These are phyloP conservation scores for Hydraecia micacea DNA, from an alignment of 2,888 invertebrate species.

Conservation along the genomic window DNA sequence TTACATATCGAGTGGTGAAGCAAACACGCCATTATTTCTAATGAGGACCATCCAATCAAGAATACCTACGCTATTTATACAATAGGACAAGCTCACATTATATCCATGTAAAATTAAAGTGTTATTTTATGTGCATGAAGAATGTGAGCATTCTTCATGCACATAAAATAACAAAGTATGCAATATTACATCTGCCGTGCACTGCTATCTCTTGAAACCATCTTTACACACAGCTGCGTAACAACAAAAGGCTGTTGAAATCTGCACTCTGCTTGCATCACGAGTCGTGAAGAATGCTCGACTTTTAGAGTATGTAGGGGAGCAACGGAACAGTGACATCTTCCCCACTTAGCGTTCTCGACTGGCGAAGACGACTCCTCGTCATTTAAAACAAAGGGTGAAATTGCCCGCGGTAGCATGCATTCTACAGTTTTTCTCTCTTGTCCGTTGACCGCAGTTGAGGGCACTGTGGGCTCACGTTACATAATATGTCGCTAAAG, in stretches of 20 bases:
- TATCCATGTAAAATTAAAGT: conserved; percentile 21
- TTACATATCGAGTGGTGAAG: conserved; percentile 69
- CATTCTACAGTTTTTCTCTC: conserved; percentile 75
- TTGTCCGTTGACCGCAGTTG: conserved; percentile 84
- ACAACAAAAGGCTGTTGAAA: conserved; percentile 86
- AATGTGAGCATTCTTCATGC: conserved; percentile 43
- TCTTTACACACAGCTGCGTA: conserved; percentile 68
- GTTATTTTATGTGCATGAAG: no score
- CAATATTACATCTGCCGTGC: conserved; percentile 56
- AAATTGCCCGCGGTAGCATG: conserved; percentile 82
- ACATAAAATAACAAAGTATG: conserved; percentile 60
- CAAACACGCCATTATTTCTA: conserved; percentile 69
- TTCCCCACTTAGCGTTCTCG: conserved; percentile 81
- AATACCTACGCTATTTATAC: conserved; percentile 42
- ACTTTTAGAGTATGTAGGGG: conserved; percentile 80
- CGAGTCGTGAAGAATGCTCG: conserved; percentile 79
- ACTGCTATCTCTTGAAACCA: conserved; percentile 57
- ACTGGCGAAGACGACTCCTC: conserved; percentile 80
- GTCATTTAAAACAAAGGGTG: conserved; percentile 87
- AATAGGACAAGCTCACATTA: conserved; percentile 34
- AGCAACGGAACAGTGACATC: conserved; percentile 84
- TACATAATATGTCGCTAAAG: conserved; percentile 70
- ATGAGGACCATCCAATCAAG: conserved; percentile 62
- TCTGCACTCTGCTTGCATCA: conserved; percentile 80
- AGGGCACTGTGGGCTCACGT: conserved; percentile 70